Evolutionary conservation across 2,888 invertebrate species (phyloP).

Genomic region (Aricia artaxerxes): DNA sequence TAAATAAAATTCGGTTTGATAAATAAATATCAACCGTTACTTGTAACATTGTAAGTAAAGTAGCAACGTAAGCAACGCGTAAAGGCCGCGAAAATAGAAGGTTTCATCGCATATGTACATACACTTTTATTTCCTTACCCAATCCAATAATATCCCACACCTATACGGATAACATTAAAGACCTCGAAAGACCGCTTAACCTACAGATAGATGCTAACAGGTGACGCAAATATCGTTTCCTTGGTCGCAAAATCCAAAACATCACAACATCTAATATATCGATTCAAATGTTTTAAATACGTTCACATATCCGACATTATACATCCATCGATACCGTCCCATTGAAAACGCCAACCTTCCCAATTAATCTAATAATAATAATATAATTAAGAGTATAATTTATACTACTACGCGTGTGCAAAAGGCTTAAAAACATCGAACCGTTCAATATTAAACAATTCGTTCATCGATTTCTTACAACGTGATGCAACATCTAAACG

Average conservation of each 20-base stretch:
- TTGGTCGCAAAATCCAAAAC: conserved; percentile 60
- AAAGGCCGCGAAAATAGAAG: conserved; percentile 58
- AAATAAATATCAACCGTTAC: not conserved
- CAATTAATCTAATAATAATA: conserved; percentile 62
- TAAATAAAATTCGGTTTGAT: not conserved
- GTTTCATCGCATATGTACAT: conserved; percentile 68
- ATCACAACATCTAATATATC: conserved; percentile 57
- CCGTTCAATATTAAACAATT: not conserved
- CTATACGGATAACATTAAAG: conserved; percentile 67
- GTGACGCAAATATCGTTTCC: conserved; percentile 47
- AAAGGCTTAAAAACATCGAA: conserved; percentile 58
- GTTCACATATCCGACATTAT: conserved; percentile 65
- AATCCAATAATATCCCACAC: conserved; percentile 77
- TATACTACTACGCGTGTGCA: conserved; percentile 67
- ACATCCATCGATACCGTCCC: conserved; percentile 72
- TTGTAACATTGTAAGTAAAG: not conserved
- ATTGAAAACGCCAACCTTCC: conserved; percentile 71
- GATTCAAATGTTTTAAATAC: conserved; percentile 51
- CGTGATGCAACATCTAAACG: conserved; percentile 13
- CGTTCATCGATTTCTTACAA: conserved; percentile 12
- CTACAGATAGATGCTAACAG: conserved; percentile 45
- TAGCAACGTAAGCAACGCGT: conserved; percentile 33
- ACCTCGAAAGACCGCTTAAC: conserved; percentile 65
- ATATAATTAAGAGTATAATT: conserved; percentile 56
- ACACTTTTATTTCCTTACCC: conserved; percentile 68